Evolutionary conservation across 2,888 invertebrate genomes (phyloP).

Genomic region (Polyploca ridens): DNA sequence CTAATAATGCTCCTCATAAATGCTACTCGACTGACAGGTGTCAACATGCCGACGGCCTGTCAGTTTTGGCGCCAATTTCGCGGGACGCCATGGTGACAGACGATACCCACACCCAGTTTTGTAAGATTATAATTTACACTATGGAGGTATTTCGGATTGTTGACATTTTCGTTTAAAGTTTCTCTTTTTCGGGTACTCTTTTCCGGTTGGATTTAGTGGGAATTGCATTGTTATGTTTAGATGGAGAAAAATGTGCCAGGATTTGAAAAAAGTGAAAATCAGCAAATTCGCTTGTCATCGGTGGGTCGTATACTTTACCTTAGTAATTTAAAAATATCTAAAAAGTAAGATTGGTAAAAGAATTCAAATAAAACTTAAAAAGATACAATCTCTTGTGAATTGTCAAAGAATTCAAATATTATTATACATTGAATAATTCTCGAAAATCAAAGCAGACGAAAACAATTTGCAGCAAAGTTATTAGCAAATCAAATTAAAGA

Average conservation of each 20-base stretch:
- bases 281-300: too few species aligned
- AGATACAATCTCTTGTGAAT: too few species aligned
- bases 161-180: neutral
- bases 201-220: neutral
- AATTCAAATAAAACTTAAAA: too few species aligned
- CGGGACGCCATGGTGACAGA: slow-evolving; percentile 28
- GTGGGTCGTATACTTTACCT: too few species aligned
- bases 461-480: neutral
- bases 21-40: slow-evolving; percentile 55
- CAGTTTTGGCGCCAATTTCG: slow-evolving; percentile 63
- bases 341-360: too few species aligned
- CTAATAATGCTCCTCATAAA: slow-evolving; percentile 53
- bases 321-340: too few species aligned
- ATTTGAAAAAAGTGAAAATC: too few species aligned
- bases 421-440: too few species aligned
- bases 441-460: neutral
- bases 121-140: slow-evolving; percentile 8
- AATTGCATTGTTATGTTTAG: too few species aligned
- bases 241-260: too few species aligned
- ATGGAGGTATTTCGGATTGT: neutral
- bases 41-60: slow-evolving; percentile 45
- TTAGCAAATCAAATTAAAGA: slow-evolving; percentile 18
- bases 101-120: slow-evolving; percentile 22
- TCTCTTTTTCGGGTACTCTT: neutral
- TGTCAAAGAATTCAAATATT: too few species aligned